Evolutionary conservation across 2,797 vertebrate species (phyloP).

Genomic region (Melopsittacus undulatus): DNA sequence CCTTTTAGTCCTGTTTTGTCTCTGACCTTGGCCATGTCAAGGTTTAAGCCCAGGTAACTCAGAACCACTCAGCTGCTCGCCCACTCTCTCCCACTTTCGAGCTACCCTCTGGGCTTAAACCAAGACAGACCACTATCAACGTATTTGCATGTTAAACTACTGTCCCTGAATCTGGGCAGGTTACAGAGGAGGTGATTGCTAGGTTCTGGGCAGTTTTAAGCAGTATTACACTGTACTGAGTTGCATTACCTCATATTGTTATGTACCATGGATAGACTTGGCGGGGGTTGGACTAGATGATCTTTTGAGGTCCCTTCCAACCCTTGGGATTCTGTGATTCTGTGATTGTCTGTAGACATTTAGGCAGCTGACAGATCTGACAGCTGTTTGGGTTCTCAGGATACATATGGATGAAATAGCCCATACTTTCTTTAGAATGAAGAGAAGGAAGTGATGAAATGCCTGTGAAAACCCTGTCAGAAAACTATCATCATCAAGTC

Average conservation of each 20-base stretch:
- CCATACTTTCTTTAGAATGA: background rate
- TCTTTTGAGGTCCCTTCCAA: too few species aligned
- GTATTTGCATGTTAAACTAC: background rate
- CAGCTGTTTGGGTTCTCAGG: background rate
- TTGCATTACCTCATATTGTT: background rate
- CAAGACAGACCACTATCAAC: background rate
- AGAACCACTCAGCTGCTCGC: fast-evolving
- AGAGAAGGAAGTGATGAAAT: background rate
- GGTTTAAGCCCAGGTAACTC: background rate
- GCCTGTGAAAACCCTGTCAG: background rate
- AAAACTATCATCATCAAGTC: background rate
- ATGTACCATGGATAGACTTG: background rate
- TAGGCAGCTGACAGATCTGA: background rate
- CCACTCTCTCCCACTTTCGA: background rate
- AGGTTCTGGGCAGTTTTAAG: background rate
- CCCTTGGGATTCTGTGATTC: too few species aligned
- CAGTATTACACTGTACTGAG: background rate
- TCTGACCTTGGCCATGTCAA: background rate
- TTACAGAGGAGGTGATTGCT: background rate
- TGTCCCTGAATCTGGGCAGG: background rate
- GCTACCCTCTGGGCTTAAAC: background rate
- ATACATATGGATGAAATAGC: background rate
- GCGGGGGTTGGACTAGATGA: too few species aligned
- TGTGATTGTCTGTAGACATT: background rate
- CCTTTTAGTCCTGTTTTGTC: background rate